Evolutionary conservation across 2,113 vertebrate species (phyloP), one percentile per base, ranked within the genome.

Genomic region (Azemiops feae): DNA sequence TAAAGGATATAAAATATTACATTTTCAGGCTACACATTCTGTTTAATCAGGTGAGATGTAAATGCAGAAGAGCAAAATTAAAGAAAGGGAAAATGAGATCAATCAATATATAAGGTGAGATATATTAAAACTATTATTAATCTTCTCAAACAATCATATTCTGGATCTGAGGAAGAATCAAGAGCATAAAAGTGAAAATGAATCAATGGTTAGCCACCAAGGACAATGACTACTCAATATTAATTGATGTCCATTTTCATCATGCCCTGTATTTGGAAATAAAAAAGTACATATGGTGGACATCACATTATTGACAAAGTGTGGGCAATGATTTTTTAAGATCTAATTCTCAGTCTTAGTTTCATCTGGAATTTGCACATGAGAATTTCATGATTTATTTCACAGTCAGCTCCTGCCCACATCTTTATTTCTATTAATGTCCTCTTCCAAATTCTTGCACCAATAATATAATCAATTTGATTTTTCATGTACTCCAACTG

Each of bases 21-120:
- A n/a, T 89, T 95, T 52, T 22, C 92, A 93, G 89, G 45, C 30
- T 53, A 50, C 92, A 85, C 45, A 88, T 45, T 16, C 0, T 5
- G 20, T 91, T 14, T 14, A 92, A 92, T 23, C 43, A 60, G 39
- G 91, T 88, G 52, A 50, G 60, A 45, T 95, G 34, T 47, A 94
- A 91, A 5, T 45, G 10, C 87, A 53, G 9, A 92, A 55, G 43
- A 74, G 91, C 30, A 88, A 54, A 64, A 81, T 6, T 6, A 64
- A 8, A 0, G 7, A 30, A 94, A 4, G 4, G 27, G 93, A 85
- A 89, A 4, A 94, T 55, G 2, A 25, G 1, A 22, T 3, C 25
- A 8, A 93, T 89, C 6, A 92, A 3, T 3, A 58, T 0, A 7
- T 90, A 9, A 7, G 86, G 3, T 1, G 50, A 69, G 14, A 39